phyloP scores from a whole-genome alignment of 2,797 vertebrate species.

The Phrynocephalus forsythii region DNA sequence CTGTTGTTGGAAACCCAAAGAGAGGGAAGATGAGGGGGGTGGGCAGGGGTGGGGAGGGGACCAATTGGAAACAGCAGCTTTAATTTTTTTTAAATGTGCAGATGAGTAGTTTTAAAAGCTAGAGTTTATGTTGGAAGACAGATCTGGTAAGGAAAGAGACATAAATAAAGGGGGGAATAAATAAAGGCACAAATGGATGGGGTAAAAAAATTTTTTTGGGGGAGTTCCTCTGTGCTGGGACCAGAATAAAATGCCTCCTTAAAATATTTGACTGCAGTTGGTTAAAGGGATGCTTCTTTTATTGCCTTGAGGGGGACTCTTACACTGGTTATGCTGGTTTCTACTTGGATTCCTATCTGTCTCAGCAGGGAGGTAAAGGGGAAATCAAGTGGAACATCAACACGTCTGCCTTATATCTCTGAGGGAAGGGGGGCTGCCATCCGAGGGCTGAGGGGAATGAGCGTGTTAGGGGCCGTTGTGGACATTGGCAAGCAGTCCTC shows the following conservation, averaged over 20 bases:
- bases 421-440: neutral
- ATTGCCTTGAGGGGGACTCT: neutral
- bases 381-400: neutral
- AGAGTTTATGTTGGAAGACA: too few species aligned
- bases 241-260: neutral
- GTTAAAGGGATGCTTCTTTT: conserved; percentile 1
- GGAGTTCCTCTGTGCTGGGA: neutral
- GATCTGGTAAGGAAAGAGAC: neutral
- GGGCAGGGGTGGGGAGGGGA: too few species aligned
- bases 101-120: neutral
- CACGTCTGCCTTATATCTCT: neutral
- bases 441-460: neutral
- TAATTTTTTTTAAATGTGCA: neutral
- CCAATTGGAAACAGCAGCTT: neutral
- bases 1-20: neutral
- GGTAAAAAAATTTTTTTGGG: too few species aligned
- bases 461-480: neutral
- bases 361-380: conserved; percentile 7
- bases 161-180: too few species aligned
- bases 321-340: conserved; percentile 18
- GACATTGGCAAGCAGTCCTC: neutral
- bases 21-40: neutral
- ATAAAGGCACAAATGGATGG: neutral
- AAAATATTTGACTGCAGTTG: neutral
- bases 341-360: neutral